phyloP scores from a whole-genome alignment of 2,888 invertebrate species.

The Torymus tubicola region DNA sequence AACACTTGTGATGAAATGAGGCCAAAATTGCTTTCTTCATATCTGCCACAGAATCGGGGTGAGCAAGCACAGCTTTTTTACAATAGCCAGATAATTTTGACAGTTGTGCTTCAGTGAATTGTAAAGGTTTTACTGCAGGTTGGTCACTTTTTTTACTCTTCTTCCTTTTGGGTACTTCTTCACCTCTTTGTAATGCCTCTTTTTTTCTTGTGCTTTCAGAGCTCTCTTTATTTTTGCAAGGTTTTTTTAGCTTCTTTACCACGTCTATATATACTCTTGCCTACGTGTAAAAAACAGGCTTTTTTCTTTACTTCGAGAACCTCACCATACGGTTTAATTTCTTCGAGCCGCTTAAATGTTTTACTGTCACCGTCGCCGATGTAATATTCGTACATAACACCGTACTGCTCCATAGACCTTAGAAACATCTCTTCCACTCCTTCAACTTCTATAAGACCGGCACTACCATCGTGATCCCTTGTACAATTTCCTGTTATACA shows the following conservation, averaged over 20 bases:
- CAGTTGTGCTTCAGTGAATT: neutral
- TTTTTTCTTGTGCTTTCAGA: too few species aligned
- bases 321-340: neutral
- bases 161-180: neutral
- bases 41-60: neutral
- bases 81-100: neutral
- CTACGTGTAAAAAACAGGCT: too few species aligned
- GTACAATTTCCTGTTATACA: neutral
- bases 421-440: slow-evolving; percentile 1
- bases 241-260: too few species aligned
- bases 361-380: slow-evolving; percentile 1
- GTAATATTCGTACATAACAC: neutral
- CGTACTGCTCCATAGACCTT: neutral
- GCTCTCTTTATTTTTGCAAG: too few species aligned
- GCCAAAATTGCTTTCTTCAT: neutral
- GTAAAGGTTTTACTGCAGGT: slow-evolving; percentile 1
- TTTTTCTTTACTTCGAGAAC: too few species aligned
- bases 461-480: neutral
- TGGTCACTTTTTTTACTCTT: neutral
- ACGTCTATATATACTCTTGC: too few species aligned
- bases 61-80: neutral
- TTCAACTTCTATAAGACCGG: neutral
- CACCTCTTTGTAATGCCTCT: too few species aligned
- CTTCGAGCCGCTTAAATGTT: neutral
- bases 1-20: slow-evolving; percentile 3